A percentile compares a stretch with the other conserved stretches of the same genome.
Evolutionary conservation across 2,888 invertebrate species (phyloP).

Genomic region (Blomia tropicalis): DNA sequence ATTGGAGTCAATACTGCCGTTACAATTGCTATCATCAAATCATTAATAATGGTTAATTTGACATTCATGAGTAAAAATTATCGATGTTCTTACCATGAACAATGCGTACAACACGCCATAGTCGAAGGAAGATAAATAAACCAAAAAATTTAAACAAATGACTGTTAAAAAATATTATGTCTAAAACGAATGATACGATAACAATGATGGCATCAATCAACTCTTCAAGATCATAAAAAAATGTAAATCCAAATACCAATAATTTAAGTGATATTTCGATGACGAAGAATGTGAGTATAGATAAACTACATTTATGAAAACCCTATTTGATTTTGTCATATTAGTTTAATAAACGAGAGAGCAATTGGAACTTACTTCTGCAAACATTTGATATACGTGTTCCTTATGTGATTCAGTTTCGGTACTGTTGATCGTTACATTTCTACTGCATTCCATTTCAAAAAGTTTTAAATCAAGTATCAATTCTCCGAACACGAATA

Average conservation of each 20-base stretch:
- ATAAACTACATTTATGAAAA: neutral
- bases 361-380: no score
- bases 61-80: neutral
- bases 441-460: no score
- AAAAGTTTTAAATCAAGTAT: neutral
- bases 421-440: no score
- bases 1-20: conserved; percentile 1
- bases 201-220: neutral
- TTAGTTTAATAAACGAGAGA: no score
- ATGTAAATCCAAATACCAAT: neutral
- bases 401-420: no score
- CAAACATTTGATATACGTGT: no score
- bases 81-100: conserved; percentile 10
- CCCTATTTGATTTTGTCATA: neutral
- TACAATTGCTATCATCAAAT: conserved; percentile 3
- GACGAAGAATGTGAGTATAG: neutral
- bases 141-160: neutral
- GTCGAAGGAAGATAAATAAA: neutral
- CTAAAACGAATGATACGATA: neutral
- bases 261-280: neutral
- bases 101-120: neutral
- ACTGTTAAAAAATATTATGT: neutral
- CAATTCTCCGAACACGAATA: neutral
- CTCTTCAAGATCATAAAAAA: neutral
- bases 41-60: neutral